A percentile compares a stretch with the other conserved stretches of the same genome.
These are phyloP conservation scores for Cepaea nemoralis DNA, from an alignment of 1,140 invertebrate species.

Conservation along the genomic window DNA sequence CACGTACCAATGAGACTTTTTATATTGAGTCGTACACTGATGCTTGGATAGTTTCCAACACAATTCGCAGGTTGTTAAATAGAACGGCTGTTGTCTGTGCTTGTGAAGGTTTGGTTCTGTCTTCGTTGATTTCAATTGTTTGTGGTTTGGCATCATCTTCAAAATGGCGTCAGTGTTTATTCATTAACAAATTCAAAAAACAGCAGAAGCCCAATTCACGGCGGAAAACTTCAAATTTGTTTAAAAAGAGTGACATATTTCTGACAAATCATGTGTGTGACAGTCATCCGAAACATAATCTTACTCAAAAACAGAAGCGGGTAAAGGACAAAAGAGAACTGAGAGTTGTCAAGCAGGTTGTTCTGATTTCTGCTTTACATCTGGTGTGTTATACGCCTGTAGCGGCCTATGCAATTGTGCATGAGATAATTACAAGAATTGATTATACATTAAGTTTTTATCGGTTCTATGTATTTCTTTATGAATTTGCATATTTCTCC, in stretches of 20 bases:
- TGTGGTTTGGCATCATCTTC: not conserved
- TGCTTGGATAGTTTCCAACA: too few species aligned
- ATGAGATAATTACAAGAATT: not conserved
- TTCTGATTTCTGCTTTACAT: not conserved
- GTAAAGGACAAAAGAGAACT: not conserved
- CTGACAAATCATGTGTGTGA: not conserved
- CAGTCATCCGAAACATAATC: not conserved
- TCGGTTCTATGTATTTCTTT: not conserved
- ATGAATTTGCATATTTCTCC: not conserved
- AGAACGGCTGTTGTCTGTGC: not conserved
- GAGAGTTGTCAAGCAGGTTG: not conserved
- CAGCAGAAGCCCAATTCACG: not conserved
- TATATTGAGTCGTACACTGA: too few species aligned
- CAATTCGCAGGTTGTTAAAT: not conserved
- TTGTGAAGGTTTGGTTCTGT: not conserved
- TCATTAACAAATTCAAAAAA: not conserved
- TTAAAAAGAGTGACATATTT: not conserved
- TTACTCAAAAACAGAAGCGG: not conserved
- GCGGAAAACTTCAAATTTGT: not conserved
- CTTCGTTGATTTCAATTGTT: not conserved
- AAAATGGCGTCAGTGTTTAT: not conserved
- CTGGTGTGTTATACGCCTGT: not conserved
- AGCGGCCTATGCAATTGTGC: not conserved
- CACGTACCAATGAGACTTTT: too few species aligned
- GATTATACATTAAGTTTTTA: not conserved